Evolutionary conservation across 2,888 invertebrate genomes (phyloP).

Genomic region (Drosophila mimetica): DNA sequence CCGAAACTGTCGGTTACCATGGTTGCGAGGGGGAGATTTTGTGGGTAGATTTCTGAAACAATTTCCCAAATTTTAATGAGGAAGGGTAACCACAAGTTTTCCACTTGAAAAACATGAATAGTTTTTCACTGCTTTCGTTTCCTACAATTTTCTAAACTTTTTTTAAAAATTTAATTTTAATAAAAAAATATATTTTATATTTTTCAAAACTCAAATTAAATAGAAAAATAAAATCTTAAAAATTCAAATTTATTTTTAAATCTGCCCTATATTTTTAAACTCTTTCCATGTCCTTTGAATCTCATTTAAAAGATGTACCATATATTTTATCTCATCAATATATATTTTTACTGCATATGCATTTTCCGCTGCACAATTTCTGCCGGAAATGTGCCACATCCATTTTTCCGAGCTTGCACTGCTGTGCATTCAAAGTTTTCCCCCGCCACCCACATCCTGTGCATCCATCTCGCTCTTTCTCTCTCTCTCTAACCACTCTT

Average conservation of each 20-base stretch:
- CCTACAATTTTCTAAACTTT: too few species aligned
- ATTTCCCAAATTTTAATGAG: not conserved
- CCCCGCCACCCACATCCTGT: conserved; percentile 15
- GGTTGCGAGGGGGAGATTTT: conserved; percentile 17
- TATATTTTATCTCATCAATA: conserved; percentile 2
- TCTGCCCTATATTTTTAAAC: not conserved
- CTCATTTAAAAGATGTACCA: not conserved
- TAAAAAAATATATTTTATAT: too few species aligned
- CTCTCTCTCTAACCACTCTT: conserved; percentile 11
- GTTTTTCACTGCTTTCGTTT: not conserved
- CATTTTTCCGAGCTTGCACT: conserved; percentile 26
- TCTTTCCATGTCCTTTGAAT: not conserved
- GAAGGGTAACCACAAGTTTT: not conserved
- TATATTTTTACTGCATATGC: not conserved
- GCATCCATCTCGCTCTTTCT: not conserved
- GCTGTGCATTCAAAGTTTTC: conserved; percentile 41
- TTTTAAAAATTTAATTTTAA: too few species aligned
- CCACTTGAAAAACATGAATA: not conserved
- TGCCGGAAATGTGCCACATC: conserved; percentile 51
- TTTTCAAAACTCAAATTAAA: too few species aligned
- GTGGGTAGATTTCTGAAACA: not conserved
- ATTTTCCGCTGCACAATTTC: conserved; percentile 45
- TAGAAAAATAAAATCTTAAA: too few species aligned
- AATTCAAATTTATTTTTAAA: not conserved
- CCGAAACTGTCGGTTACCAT: conserved; percentile 26